These are phyloP conservation scores for Porphyrio hochstetteri DNA, from an alignment of 2,113 vertebrate species.

Conservation along the genomic window DNA sequence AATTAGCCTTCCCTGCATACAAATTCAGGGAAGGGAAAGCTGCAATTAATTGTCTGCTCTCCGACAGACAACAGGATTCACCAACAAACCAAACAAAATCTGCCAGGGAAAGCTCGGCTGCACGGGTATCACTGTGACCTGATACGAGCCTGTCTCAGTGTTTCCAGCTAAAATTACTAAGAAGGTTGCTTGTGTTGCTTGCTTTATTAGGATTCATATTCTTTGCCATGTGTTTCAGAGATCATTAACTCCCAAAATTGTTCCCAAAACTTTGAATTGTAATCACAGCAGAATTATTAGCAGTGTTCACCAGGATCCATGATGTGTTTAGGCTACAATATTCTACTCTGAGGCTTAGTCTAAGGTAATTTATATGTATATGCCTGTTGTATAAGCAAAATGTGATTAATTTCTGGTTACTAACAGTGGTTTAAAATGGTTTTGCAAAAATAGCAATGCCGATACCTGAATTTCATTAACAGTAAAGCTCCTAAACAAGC, in stretches of 20 bases:
- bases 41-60: not conserved
- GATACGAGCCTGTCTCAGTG: not conserved
- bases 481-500: not conserved
- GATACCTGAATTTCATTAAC: not conserved
- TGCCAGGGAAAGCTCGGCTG: not conserved
- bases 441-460: not conserved
- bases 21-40: not conserved
- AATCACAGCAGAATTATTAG: not conserved
- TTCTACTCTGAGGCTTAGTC: not conserved
- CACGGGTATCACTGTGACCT: not conserved
- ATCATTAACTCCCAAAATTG: not conserved
- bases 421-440: not conserved
- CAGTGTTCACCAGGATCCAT: not conserved
- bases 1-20: not conserved
- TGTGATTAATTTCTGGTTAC: not conserved
- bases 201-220: not conserved
- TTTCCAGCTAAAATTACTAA: not conserved
- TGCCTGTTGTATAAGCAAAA: not conserved
- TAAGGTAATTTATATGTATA: not conserved
- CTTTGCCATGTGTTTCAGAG: not conserved
- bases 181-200: not conserved
- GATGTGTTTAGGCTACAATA: not conserved
- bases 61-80: not conserved
- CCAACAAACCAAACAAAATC: not conserved
- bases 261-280: not conserved